Evolutionary conservation across 2,888 invertebrate genomes (phyloP), one percentile per base, ranked within the genome.

Genomic region (Netelia inedita): DNA sequence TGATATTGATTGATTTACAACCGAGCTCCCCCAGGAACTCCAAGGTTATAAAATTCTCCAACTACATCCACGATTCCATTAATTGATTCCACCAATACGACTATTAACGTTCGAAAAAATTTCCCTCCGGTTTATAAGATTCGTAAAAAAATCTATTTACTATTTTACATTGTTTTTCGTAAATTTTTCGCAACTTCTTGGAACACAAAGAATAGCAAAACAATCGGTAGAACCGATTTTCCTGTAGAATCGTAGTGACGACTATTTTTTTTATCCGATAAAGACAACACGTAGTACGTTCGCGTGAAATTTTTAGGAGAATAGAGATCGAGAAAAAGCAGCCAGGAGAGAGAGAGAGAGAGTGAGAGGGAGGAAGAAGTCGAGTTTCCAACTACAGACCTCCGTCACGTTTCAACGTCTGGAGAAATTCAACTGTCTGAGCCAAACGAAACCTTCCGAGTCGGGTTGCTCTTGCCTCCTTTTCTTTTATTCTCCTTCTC

Each of bases 361-460:
- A 28, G 28, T 19, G 16, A 71, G 16, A 19, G 55, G 19, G 55
- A 10, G 28, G 0, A 1, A 2, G 21, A 16, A n/a, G 21, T 23
- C 19, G 59, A 21, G 43, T 43, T 59, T 43, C 10, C 23, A 28
- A 71, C 9, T 71, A 57, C 55, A 41, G 21, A 46, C 9, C 2
- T 43, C 19, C 28, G 35, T 53, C 53, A 57, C 23, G 66, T 66
- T 57, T 43, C 43, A 68, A 46, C 55, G 43, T 66, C 57, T 21
- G n/a, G 16, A 21, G n/a, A 65, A 23, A 61, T 23, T 68, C 43
- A 57, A 57, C 66, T 57, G 23, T 59, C 68, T 59, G 43, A 65
- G 43, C 14, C 10, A 65, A 16, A 16, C 43, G 19, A 68, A 76
- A 59, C 8, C 65, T 55, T 75, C 41, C 16, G 55, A 41, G 75